A percentile compares a stretch with the other conserved stretches of the same genome.
These are phyloP conservation scores for Dendronephthya gigantea DNA, from an alignment of 64 coral and sea anemone species.

Conservation along the genomic window DNA sequence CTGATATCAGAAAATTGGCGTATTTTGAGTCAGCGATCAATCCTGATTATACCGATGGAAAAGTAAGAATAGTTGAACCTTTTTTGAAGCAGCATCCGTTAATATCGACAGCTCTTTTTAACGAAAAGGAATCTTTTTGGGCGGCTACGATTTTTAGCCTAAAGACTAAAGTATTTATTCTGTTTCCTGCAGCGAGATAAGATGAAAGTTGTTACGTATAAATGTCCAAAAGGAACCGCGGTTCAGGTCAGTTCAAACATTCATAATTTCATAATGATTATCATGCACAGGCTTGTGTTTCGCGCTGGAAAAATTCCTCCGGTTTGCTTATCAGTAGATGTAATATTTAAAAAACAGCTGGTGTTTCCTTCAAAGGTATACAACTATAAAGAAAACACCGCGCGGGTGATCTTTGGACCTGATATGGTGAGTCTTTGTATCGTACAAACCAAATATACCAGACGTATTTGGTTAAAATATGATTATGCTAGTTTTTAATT, in stretches of 20 bases:
- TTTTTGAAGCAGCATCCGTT: not conserved
- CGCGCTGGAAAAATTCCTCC: no score
- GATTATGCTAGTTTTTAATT: no score
- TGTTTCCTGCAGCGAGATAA: conserved; percentile 60
- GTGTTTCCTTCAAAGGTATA: no score
- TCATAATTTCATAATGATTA: not conserved
- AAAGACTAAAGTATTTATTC: no score
- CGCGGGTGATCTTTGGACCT: conserved; percentile 88
- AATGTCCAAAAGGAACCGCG: conserved; percentile 77
- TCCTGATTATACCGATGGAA: not conserved
- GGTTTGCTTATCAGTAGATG: no score
- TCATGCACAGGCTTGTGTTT: no score
- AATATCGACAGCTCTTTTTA: no score
- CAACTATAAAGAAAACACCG: conserved; percentile 67
- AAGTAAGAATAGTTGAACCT: not conserved
- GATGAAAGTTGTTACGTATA: conserved; percentile 65
- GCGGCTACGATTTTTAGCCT: no score
- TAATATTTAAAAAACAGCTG: no score
- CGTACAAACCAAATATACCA: no score
- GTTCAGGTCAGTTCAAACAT: conserved; percentile 53
- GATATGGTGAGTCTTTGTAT: conserved; percentile 29
- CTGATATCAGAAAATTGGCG: conserved; percentile 74
- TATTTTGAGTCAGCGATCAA: conserved; percentile 91
- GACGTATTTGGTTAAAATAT: no score
- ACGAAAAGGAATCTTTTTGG: no score